A percentile compares a stretch with the other conserved stretches of the same genome.
Conservation (phyloP, 2,113 vertebrate species). For the Hipposideros armiger region DNA sequence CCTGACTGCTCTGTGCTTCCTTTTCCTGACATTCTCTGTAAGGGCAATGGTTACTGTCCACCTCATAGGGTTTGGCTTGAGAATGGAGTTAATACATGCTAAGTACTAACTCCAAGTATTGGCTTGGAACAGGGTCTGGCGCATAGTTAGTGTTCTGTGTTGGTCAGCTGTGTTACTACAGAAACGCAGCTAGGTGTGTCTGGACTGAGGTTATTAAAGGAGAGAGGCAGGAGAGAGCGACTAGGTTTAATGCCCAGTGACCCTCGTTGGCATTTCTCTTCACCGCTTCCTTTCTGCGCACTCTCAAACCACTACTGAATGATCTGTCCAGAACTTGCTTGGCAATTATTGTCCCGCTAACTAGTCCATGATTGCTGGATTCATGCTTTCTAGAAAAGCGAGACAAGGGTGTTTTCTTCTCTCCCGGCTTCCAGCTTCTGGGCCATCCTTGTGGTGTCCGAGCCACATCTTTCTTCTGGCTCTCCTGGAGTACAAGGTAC, state of each 20-base stretch:
- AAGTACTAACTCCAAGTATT: not conserved
- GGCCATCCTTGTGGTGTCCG: not conserved
- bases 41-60: not conserved
- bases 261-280: not conserved
- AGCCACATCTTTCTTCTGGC: not conserved
- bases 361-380: accelerated
- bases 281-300: not conserved
- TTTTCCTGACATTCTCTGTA: not conserved
- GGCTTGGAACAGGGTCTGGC: not conserved
- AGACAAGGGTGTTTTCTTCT: not conserved
- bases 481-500: not conserved
- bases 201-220: not conserved
- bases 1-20: not conserved
- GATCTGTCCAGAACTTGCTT: not conserved
- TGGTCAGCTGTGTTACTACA: not conserved
- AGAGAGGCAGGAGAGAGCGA: not conserved
- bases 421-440: not conserved
- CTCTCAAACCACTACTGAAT: not conserved
- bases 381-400: not conserved
- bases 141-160: not conserved
- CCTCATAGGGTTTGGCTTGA: not conserved
- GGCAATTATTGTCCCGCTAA: not conserved
- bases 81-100: not conserved
- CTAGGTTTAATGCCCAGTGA: not conserved
- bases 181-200: not conserved